These are phyloP conservation scores for Maniola jurtina DNA, from an alignment of 1,140 invertebrate genomes.

Conservation along the genomic window DNA sequence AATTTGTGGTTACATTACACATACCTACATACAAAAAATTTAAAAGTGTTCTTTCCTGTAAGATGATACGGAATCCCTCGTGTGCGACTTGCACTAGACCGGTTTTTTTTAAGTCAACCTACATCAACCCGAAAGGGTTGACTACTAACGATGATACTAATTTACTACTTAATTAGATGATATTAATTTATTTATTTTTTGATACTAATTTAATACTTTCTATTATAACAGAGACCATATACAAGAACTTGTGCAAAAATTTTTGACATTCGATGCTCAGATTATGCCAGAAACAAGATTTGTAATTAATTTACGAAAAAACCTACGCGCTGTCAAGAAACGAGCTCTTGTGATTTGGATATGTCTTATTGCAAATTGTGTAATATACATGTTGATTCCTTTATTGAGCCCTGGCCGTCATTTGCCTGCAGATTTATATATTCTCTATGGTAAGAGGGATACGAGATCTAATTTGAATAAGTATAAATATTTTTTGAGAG, in stretches of 20 bases:
- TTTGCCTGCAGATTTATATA: conserved; percentile 27
- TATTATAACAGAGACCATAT: conserved; percentile 9
- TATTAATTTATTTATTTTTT: too few species aligned
- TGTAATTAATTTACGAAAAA: conserved; percentile 4
- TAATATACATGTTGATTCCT: conserved; percentile 33
- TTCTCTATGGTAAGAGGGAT: conserved; percentile 17
- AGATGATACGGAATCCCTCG: too few species aligned
- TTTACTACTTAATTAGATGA: too few species aligned
- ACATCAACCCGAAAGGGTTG: too few species aligned
- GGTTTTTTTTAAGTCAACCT: not conserved
- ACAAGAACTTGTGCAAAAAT: conserved; percentile 4
- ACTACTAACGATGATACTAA: too few species aligned
- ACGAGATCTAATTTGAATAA: not conserved
- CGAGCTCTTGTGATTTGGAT: conserved; percentile 28
- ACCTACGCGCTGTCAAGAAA: conserved; percentile 4
- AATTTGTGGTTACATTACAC: too few species aligned
- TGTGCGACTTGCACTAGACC: too few species aligned
- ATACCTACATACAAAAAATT: too few species aligned
- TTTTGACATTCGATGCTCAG: conserved; percentile 13
- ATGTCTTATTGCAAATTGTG: conserved; percentile 26
- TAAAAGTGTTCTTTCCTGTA: too few species aligned
- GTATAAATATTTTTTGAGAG: too few species aligned
- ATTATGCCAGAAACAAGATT: not conserved
- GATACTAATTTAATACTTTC: too few species aligned
- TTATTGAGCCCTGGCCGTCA: conserved; percentile 32